Conservation (phyloP, 2,888 invertebrate genomes). For the Dermolepida albohirtum region DNA sequence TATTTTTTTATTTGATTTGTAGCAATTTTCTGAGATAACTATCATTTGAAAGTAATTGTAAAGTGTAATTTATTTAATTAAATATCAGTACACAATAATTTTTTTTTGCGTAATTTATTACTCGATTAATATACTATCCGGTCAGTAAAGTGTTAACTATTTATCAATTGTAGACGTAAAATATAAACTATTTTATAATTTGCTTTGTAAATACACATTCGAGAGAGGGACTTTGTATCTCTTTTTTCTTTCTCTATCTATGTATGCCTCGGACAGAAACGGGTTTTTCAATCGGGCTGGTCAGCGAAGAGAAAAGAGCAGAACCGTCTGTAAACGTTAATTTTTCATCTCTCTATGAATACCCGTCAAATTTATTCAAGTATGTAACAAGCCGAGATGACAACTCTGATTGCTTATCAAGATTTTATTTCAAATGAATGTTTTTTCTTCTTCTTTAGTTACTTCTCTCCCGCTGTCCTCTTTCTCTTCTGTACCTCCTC, state of each 20-base stretch:
- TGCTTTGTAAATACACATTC: slow-evolving; percentile 31
- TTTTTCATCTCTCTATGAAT: slow-evolving; percentile 46
- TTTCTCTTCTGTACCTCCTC: slow-evolving; percentile 17
- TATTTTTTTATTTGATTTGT: too few species aligned
- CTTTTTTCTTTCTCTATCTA: slow-evolving; percentile 8
- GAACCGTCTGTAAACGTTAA: slow-evolving; percentile 36
- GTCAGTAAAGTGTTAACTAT: slow-evolving; percentile 11
- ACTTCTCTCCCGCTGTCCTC: slow-evolving; percentile 26
- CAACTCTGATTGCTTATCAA: slow-evolving; percentile 45
- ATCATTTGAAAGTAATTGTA: too few species aligned
- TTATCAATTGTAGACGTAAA: slow-evolving; percentile 25
- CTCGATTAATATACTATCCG: too few species aligned
- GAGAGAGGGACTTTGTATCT: not conserved
- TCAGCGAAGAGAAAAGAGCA: slow-evolving; percentile 19
- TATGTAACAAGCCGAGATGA: slow-evolving; percentile 44
- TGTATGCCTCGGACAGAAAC: slow-evolving; percentile 25
- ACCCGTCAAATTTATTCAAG: slow-evolving; percentile 45
- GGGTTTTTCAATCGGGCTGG: slow-evolving; percentile 38
- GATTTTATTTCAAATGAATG: slow-evolving; percentile 44
- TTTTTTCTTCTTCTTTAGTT: slow-evolving; percentile 32
- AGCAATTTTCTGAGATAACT: too few species aligned
- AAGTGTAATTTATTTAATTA: too few species aligned
- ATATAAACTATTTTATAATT: slow-evolving; percentile 32
- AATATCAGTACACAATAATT: too few species aligned
- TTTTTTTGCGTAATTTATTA: too few species aligned